A percentile compares a stretch with the other conserved stretches of the same genome.
Evolutionary conservation across 2,888 invertebrate species (phyloP).

Genomic region (Hedychridium roseum): DNA sequence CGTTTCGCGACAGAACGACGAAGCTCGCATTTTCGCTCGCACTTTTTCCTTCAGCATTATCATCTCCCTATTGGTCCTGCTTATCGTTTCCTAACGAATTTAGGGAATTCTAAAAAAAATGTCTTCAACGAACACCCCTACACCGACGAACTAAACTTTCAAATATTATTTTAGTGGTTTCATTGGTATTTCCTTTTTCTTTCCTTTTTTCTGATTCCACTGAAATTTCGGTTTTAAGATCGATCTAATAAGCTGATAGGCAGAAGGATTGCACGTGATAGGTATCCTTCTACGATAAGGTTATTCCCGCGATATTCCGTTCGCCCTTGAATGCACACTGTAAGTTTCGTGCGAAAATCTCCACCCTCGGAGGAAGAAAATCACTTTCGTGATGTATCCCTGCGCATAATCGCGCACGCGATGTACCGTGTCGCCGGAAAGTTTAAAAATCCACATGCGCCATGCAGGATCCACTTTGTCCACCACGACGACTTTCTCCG

Average conservation of each 20-base stretch:
- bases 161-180: too few relatives aligned
- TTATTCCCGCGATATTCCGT: constrained; percentile 32
- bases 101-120: too few relatives aligned
- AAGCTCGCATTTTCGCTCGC: background rate
- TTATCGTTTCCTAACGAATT: constrained; percentile 17
- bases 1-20: too few relatives aligned
- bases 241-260: too few relatives aligned
- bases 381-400: constrained; percentile 22
- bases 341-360: background rate
- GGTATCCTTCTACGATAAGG: constrained; percentile 30
- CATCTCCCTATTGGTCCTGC: constrained; percentile 23
- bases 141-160: too few relatives aligned
- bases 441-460: too few relatives aligned
- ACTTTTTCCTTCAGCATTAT: constrained; percentile 6
- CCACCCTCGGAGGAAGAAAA: constrained; percentile 2
- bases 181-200: too few relatives aligned
- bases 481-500: background rate
- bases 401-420: constrained; percentile 23
- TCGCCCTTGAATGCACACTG: constrained; percentile 22
- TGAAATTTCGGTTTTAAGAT: too few relatives aligned
- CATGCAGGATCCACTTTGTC: background rate
- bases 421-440: background rate
- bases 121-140: too few relatives aligned
- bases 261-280: constrained; percentile 19
- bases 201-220: too few relatives aligned